A percentile compares a stretch with the other conserved stretches of the same genome.
Conservation (phyloP, 1,140 invertebrate genomes). For the Heliconius hewitsoni region DNA sequence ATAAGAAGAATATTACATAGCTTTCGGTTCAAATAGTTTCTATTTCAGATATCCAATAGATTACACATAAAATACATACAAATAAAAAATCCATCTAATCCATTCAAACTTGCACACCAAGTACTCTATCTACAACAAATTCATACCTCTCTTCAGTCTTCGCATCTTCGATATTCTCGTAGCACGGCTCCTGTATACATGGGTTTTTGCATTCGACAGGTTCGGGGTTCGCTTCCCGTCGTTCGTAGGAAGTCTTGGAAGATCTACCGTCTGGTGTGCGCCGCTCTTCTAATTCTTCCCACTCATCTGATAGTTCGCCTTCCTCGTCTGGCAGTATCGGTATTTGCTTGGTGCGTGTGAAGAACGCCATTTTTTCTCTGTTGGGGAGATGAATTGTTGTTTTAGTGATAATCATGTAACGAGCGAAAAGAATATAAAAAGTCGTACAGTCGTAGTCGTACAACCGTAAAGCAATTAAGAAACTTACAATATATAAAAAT, state of each 20-base stretch:
- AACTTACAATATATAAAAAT: no score
- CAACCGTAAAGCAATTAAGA: not conserved
- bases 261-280: constrained; percentile 68
- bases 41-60: no score
- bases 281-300: constrained; percentile 69
- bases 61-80: not conserved
- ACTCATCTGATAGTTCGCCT: constrained; percentile 70
- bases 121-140: constrained; percentile 85
- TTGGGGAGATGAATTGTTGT: constrained; percentile 36
- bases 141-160: constrained; percentile 78
- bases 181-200: constrained; percentile 49
- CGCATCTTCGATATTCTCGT: constrained; percentile 75
- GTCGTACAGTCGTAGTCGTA: not conserved
- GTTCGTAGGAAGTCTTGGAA: constrained; percentile 72
- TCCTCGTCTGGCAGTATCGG: constrained; percentile 89
- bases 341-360: constrained; percentile 91
- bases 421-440: not conserved
- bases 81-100: constrained; percentile 23
- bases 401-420: not conserved
- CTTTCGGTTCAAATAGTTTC: no score
- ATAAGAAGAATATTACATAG: no score
- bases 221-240: constrained; percentile 4
- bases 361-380: constrained; percentile 98
- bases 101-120: constrained; percentile 84
- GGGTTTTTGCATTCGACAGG: constrained; percentile 71